Evolutionary conservation across 2,113 vertebrate genomes (phyloP).

Genomic region (Sturnira hondurensis): DNA sequence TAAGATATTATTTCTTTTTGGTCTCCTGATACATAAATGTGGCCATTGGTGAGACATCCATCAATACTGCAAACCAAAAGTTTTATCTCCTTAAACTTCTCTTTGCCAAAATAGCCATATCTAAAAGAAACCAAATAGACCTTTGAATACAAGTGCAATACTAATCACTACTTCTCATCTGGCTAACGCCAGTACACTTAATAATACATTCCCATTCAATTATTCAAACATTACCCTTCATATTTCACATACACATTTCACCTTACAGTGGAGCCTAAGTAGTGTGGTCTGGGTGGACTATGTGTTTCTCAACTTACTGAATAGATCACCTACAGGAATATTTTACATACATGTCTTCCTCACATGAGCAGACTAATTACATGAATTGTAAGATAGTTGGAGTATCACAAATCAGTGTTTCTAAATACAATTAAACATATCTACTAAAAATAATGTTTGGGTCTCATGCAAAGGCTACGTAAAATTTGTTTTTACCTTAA

Average conservation of each 20-base stretch:
- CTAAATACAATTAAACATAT: not conserved
- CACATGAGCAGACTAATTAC: not conserved
- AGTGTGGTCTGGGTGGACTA: not conserved
- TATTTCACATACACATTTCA: not conserved
- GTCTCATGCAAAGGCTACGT: not conserved
- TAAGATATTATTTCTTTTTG: constrained; percentile 88
- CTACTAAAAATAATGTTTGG: not conserved
- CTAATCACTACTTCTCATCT: not conserved
- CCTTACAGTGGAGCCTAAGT: not conserved
- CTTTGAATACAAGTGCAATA: constrained; percentile 28
- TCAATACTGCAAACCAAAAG: constrained; percentile 90
- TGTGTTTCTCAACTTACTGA: not conserved
- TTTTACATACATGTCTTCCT: not conserved
- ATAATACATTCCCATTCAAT: not conserved
- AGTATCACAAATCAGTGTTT: not conserved
- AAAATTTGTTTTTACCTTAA: constrained; percentile 83
- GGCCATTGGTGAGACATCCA: constrained; percentile 90
- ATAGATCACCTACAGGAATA: not conserved
- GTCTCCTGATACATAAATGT: constrained; percentile 83
- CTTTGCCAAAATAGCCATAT: constrained; percentile 93
- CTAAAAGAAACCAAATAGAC: constrained; percentile 80
- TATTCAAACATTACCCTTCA: not conserved
- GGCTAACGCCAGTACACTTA: not conserved
- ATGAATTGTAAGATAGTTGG: not conserved
- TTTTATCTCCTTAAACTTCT: constrained; percentile 84